Evolutionary conservation across 1,140 invertebrate genomes (phyloP).

Genomic region (Callitettix versicolor): DNA sequence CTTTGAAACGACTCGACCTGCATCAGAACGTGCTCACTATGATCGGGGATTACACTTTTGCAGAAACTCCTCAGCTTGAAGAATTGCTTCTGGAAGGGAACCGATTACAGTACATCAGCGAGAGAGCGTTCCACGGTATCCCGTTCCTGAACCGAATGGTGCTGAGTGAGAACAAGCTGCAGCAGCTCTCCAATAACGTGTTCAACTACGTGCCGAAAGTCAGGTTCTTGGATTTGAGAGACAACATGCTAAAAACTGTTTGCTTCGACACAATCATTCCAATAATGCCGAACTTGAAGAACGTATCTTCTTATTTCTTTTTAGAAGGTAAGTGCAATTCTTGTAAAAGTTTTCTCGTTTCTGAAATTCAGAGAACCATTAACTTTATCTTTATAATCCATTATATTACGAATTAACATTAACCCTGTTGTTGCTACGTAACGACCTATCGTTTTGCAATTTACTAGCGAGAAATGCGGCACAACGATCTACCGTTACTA

Average conservation of each 20-base stretch:
- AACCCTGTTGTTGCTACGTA: too few species aligned
- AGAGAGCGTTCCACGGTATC: conserved; percentile 58
- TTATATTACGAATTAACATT: too few species aligned
- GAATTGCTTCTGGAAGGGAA: conserved; percentile 64
- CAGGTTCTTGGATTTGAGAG: conserved; percentile 55
- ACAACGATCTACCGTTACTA: too few species aligned
- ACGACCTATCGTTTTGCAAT: too few species aligned
- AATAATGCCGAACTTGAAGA: conserved; percentile 61
- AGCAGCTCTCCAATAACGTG: conserved; percentile 47
- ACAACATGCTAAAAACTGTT: conserved; percentile 60
- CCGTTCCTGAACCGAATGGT: conserved; percentile 51
- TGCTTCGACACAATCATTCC: conserved; percentile 59
- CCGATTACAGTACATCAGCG: conserved; percentile 51
- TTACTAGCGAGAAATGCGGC: too few species aligned
- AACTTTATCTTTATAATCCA: too few species aligned
- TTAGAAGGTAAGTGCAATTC: conserved; percentile 61
- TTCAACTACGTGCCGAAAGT: conserved; percentile 52
- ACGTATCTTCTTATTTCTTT: conserved; percentile 54
- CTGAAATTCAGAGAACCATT: too few species aligned
- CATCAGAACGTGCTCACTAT: conserved; percentile 56
- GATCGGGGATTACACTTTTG: conserved; percentile 60
- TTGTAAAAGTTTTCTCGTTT: too few species aligned
- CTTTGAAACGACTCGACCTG: conserved; percentile 52
- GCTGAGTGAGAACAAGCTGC: conserved; percentile 60
- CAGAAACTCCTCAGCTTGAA: conserved; percentile 55